Base-by-base conservation (phyloP, 2,113 vertebrate species). In the Capra hircus region DNA sequence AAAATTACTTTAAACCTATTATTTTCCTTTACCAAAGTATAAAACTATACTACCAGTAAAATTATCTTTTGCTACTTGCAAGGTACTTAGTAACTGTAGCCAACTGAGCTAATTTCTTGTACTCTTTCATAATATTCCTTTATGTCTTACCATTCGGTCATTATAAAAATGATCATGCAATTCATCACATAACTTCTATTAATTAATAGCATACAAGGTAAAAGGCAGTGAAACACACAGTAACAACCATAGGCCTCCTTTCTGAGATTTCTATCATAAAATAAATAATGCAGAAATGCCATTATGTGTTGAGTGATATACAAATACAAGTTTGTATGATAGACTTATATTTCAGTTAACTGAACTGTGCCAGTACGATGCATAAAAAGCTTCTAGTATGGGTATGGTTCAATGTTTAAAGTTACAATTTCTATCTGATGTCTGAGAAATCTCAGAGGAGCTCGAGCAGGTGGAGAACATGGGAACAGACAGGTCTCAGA, bases 71-170 rank as follows among this genome's bases (percentile, higher is more conserved):
- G 64, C 95, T 92, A 90, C 25, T 89, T 95, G 1, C 5, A 94
- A 95, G 7, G 7, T 27, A 52, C 6, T 50, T 91, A 62, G 28
- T 93, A 30, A 9, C 36, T 59, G 87, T 78, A 74, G 23, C 77
- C 53, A 64, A 14, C 6, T 74, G 55, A 88, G 84, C 7, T 60
- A 40, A 85, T 59, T 89, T 2, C 86, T 78, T 91, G 15, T 88
- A 17, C 55, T 71, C 62, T 90, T 95, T 95, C 27, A 28, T 62
- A 55, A 7, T 83, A 60, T 95, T 88, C 97, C 17, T 91, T 97
- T 90, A 55, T 0, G 5, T 33, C 15, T 94, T 95, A 21, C 25
- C 19, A 55, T 64, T 77, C 80, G 17, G 14, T 52, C 10, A 62
- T 33, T 74, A 92, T 43, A 83, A 87, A 93, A 91, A 23, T 52